A percentile compares a stretch with the other conserved stretches of the same genome.
phyloP scores from a whole-genome alignment of 2,888 invertebrate species.

The Acleris holmiana region DNA sequence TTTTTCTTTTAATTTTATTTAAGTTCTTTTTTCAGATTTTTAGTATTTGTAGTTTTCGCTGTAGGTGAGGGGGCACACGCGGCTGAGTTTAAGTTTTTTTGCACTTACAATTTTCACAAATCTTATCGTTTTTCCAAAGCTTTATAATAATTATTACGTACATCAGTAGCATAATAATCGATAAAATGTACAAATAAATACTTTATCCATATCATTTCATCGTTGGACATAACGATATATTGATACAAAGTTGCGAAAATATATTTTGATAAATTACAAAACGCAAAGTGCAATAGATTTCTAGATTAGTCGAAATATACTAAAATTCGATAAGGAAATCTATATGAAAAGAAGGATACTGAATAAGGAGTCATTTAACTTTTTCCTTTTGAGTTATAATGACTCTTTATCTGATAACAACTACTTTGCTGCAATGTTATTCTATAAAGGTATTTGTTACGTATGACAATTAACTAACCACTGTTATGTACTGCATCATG shows the following conservation, averaged over 20 bases:
- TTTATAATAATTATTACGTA: too few relatives aligned
- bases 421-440: slow-evolving; percentile 16
- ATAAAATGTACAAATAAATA: neutral
- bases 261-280: slow-evolving; percentile 5
- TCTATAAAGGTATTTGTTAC: slow-evolving; percentile 20
- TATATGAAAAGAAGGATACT: slow-evolving; percentile 21
- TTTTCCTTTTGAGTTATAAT: slow-evolving; percentile 24
- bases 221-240: neutral
- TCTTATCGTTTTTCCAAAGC: too few relatives aligned
- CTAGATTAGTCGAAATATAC: slow-evolving; percentile 24
- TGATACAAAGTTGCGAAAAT: slow-evolving; percentile 7
- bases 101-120: too few relatives aligned
- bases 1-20: too few relatives aligned
- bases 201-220: neutral
- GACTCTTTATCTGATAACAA: slow-evolving; percentile 1
- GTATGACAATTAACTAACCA: too few relatives aligned
- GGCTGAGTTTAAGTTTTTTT: too few relatives aligned
- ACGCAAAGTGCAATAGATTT: slow-evolving; percentile 25
- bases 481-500: too few relatives aligned
- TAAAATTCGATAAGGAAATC: slow-evolving; percentile 29
- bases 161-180: too few relatives aligned
- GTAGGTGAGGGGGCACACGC: too few relatives aligned
- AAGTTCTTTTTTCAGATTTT: too few relatives aligned
- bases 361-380: slow-evolving; percentile 18
- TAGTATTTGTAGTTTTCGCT: too few relatives aligned